Evolutionary conservation across 2,888 invertebrate genomes (phyloP), one percentile per base, ranked within the genome.

Genomic region (Drosophila koepferae): DNA sequence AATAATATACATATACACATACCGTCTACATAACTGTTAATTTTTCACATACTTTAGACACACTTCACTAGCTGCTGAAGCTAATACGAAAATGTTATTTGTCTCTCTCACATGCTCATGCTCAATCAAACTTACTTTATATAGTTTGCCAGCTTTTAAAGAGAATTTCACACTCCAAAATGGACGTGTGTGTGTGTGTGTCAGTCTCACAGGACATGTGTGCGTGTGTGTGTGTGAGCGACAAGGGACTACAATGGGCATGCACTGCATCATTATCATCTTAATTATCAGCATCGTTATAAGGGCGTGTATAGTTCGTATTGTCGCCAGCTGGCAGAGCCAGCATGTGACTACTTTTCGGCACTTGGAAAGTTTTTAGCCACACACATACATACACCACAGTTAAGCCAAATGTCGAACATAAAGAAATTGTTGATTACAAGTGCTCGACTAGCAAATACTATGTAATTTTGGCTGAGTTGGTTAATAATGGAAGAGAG

Each of bases 281-380:
- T 58, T 70, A 60, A 77, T 77, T 64, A 72, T 75, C 59, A 43
- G 63, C 66, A 56, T 56, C 63, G 51, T 68, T 69, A 53, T 62
- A 61, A 61, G 53, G 44, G 67, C 44, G 28, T 23, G 20, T 55
- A 3, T 18, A 36, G 60, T 43, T 54, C 49, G 28, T 10, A 43
- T 41, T 46, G 58, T 62, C 46, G 18, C 31, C 56, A 58, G 56
- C 56, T 67, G 48, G 44, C 53, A 44, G 38, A 51, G 40, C 34
- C 58, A 62, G 64, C 64, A 68, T 59, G 12, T 16, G 34, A 31
- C 36, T 44, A n/a, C n/a, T 23, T 16, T 16, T 12, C 34, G 3
- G 16, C 18, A 63, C 51, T 54, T 23, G 4, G 9, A 18, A 53
- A 34, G 16, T 65, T 53, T 53, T 9, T 31, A 14, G 18, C 36